Conservation (phyloP, 2,113 vertebrate genomes). For the Mormyrus lacerda region DNA sequence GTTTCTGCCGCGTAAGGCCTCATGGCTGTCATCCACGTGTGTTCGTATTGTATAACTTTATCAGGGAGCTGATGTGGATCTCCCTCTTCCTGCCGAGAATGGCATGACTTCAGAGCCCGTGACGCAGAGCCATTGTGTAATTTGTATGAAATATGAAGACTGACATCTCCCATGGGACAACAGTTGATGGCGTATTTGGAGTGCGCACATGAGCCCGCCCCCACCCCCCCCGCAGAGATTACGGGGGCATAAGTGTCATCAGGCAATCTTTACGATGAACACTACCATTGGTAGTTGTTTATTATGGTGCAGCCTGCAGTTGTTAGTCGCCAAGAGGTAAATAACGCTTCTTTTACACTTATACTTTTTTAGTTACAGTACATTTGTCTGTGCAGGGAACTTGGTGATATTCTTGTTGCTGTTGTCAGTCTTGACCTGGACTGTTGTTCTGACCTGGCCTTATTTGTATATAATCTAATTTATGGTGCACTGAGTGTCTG, state of each 20-base stretch:
- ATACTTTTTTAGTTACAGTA: background rate
- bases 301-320: background rate
- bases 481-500: background rate
- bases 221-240: background rate
- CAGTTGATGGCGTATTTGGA: background rate
- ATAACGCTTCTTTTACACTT: background rate
- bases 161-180: background rate
- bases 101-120: background rate
- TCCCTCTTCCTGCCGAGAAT: background rate
- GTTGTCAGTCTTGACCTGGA: background rate
- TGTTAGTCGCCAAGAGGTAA: background rate
- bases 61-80: background rate
- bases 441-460: background rate
- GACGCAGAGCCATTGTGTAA: background rate
- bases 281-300: background rate
- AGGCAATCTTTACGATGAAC: background rate
- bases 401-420: background rate
- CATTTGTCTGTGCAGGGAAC: background rate
- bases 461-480: background rate
- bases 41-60: background rate
- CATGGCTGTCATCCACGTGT: background rate
- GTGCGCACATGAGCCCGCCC: background rate
- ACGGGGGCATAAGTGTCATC: background rate
- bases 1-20: background rate
- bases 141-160: background rate